Base-by-base conservation (phyloP, 2,888 invertebrate species). In the Craniophora ligustri region DNA sequence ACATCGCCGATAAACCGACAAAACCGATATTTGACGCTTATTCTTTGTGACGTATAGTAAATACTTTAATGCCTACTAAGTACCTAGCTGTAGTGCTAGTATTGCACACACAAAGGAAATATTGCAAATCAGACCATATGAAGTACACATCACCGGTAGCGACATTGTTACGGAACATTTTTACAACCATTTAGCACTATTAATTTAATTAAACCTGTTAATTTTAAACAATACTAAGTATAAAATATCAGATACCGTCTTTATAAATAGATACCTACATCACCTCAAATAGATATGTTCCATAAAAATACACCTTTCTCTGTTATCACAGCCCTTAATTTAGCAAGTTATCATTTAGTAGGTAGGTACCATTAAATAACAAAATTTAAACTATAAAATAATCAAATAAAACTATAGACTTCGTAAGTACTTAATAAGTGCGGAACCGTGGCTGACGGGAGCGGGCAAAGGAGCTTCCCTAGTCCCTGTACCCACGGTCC, bases 241-340 rank as follows among this genome's bases (percentile, higher is more conserved):
- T 67, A 56, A 53, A 64, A 57, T 72, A 70, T 71, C 61, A 60
- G 59, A 65, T 65, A 72, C 67, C 63, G 46, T 74, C 68, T 69
- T 69, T 75, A 60, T 67, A 74, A 67, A 77, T 66, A 76, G 36
- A 65, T 69, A 72, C 26, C 26, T 26, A 26, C 71, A 75, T 75
- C 71, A 72, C 75, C 67, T 67, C 67, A 62, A n/a, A 67, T 77
- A 81, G 87, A 89, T 87, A 86, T 87, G 86, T 82, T 81, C 73
- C 75, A 76, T 75, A 81, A 80, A 82, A 82, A 84, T 85, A 86
- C 81, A 82, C 80, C 84, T 77, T 82, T 82, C 80, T 86, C 80
- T 83, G 80, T 81, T 87, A 91, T 92, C 91, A 92, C 91, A 92
- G 91, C 91, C 91, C 88, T 81, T 84, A 82, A 84, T 84, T 83